Conservation (phyloP, 92 coral and sea anemone species). For the Plumapathes pennacea region DNA sequence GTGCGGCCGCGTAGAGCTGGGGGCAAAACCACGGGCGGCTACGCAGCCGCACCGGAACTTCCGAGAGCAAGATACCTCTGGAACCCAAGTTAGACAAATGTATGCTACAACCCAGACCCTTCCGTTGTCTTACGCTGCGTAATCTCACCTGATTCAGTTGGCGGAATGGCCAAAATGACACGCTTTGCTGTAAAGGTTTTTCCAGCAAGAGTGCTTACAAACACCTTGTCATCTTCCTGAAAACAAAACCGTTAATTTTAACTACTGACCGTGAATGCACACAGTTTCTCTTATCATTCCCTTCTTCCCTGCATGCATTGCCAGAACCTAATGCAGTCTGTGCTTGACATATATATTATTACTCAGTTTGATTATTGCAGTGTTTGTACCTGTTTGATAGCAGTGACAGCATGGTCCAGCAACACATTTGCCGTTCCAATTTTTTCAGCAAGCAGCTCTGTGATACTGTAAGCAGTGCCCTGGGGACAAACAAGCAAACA, state of each 20-base stretch:
- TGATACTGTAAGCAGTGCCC: constrained; percentile 81
- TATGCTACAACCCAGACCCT: too few species aligned
- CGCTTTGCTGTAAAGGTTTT: constrained; percentile 59
- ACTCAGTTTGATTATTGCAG: too few species aligned
- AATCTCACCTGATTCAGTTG: constrained; percentile 71
- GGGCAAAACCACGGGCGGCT: too few species aligned
- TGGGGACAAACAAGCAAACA: constrained; percentile 7
- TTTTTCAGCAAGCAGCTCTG: constrained; percentile 58
- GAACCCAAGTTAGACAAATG: too few species aligned
- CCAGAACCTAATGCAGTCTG: too few species aligned
- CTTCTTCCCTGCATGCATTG: too few species aligned
- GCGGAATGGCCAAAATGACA: constrained; percentile 82
- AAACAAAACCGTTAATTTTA: neutral
- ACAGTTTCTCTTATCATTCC: too few species aligned
- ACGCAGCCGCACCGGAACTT: too few species aligned
- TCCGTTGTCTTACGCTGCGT: too few species aligned
- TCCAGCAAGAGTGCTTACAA: constrained; percentile 61
- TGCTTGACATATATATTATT: too few species aligned
- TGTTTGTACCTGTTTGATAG: constrained; percentile 67
- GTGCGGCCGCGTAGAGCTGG: too few species aligned
- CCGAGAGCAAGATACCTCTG: too few species aligned
- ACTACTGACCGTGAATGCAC: neutral
- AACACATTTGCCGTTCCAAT: constrained; percentile 68
- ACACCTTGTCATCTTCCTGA: constrained; percentile 62
- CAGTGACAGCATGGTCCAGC: constrained; percentile 77